Percentiles rank a stretch among this genome's conserved stretches.
Conservation (phyloP, 2,113 vertebrate species). For the Strix aluco region DNA sequence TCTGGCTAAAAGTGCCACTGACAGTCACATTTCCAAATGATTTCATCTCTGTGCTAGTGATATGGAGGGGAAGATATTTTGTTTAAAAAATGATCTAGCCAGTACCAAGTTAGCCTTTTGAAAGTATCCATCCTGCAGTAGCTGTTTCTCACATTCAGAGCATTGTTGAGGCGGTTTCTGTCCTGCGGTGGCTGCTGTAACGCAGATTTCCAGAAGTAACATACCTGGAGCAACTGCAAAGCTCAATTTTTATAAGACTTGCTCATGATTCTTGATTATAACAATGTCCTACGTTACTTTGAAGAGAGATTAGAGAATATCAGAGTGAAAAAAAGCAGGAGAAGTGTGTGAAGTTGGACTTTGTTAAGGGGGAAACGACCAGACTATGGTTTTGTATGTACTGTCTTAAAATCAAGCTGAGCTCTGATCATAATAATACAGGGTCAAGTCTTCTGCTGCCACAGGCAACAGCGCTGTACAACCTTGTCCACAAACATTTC, state of each 20-base stretch:
- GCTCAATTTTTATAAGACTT: not conserved
- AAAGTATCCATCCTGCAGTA: not conserved
- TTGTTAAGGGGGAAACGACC: not conserved
- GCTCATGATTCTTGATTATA: not conserved
- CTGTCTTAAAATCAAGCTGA: not conserved
- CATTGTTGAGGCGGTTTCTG: not conserved
- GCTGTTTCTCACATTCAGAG: not conserved
- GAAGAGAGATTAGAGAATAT: not conserved
- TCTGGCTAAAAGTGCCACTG: not conserved
- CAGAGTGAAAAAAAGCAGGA: not conserved
- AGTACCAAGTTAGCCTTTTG: not conserved
- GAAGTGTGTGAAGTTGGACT: not conserved
- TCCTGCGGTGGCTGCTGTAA: not conserved
- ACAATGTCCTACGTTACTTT: not conserved
- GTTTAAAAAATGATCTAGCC: not conserved
- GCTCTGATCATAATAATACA: not conserved
- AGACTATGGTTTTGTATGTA: not conserved
- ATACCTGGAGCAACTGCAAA: not conserved
- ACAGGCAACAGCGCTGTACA: rapidly evolving
- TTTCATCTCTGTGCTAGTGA: not conserved
- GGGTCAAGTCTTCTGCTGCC: not conserved
- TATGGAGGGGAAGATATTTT: not conserved
- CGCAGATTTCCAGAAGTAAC: not conserved
- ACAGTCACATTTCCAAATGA: not conserved
- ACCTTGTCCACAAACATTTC: not conserved